Evolutionary conservation across 2,888 invertebrate genomes (phyloP), one percentile per base, ranked within the genome.

Genomic region (Dicyrtoma fusca): DNA sequence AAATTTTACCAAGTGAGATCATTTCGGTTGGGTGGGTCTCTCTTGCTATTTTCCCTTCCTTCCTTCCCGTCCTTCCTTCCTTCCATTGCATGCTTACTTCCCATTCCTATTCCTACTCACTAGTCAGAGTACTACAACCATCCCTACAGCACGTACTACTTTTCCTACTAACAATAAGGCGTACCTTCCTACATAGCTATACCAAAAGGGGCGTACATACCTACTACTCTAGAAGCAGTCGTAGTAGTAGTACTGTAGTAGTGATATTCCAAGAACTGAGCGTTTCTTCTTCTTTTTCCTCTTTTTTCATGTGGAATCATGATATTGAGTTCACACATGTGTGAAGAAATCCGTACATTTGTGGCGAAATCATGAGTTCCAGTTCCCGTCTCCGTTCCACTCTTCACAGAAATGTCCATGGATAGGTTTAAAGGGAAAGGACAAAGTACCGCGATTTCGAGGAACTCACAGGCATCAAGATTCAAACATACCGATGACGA

Each of bases 1-100:
- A 76, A 77, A 77, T 75, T 74, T 71, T 75, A 73, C 72, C 76
- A 68, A 72, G 68, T 71, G 71, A 75, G 77, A 77, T 77, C 77
- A 77, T 73, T 57, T 69, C 70, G 57, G 45, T 44, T 57, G 55
- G 26, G 6, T 64, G 51, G 19, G n/a, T 25, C 45, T n/a, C 42
- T 42, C 53, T 19, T n/a, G 34, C 17, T 26, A 10, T 19, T 19
- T 55, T 10, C 55, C 19, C 17, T 44, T 63, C 45, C 57, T 23
- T 57, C 57, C 57, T 57, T 57, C 11, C 23, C 6, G 3, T 57
- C 14, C 57, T 57, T 21, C 23, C 4, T 23, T 23, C 14, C 21
- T 17, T 11, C 17, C 1, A 42, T 61, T 61, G 61, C 61, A 61
- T 61, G 61, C 61, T 61, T 42, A 61, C 61, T 21, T 42, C 42